These are phyloP conservation scores for Caerostris darwini DNA, from an alignment of 1,140 invertebrate genomes.

Conservation along the genomic window DNA sequence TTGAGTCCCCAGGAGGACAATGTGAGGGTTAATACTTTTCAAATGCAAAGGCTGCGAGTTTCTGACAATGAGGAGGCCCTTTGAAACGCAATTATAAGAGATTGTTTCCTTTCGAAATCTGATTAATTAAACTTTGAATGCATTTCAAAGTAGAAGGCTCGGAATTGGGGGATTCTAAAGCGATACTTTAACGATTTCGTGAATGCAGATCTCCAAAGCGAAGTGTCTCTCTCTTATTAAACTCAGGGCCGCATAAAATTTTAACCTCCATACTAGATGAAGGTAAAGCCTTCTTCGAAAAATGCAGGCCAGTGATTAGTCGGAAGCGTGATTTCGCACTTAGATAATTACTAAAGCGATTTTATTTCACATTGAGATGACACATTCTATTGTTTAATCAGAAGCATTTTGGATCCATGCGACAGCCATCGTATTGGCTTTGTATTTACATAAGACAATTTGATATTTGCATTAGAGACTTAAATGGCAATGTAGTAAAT, in stretches of 20 bases:
- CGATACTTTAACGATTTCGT: conserved; percentile 19
- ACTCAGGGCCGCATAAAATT: neutral
- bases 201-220: too few relatives aligned
- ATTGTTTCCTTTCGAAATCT: conserved; percentile 38
- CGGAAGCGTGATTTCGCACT: too few relatives aligned
- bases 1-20: conserved; percentile 32
- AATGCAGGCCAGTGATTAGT: neutral
- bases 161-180: neutral
- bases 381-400: too few relatives aligned
- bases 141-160: neutral
- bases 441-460: too few relatives aligned
- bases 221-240: conserved; percentile 3
- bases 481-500: too few relatives aligned
- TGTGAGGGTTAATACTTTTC: conserved; percentile 28
- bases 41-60: conserved; percentile 15
- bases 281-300: neutral
- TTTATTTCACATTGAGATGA: too few relatives aligned
- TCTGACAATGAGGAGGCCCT: conserved; percentile 20
- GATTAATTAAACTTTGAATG: conserved; percentile 43
- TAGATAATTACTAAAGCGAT: too few relatives aligned
- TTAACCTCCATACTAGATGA: neutral
- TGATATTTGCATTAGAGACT: too few relatives aligned
- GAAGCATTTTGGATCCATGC: too few relatives aligned
- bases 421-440: too few relatives aligned
- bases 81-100: conserved; percentile 47